Evolutionary conservation across 2,888 invertebrate genomes (phyloP), one percentile per base, ranked within the genome.

Genomic region (Molorchus minor): DNA sequence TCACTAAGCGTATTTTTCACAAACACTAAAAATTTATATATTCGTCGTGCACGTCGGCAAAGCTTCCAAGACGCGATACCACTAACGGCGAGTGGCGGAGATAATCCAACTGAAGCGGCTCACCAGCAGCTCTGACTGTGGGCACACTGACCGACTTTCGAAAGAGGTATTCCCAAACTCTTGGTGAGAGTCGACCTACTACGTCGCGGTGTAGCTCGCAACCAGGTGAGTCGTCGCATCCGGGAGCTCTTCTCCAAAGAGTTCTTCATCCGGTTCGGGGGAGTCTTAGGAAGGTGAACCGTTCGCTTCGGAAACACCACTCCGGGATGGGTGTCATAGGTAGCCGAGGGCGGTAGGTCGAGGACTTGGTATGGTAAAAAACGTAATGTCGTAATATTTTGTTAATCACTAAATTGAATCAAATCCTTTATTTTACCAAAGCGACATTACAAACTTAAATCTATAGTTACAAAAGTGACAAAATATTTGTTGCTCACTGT

Each of bases 101-200:
- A 35, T 40, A 61, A 55, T 61, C 58, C 47, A 55, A 65, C 62
- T 64, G 53, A 54, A 30, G 2, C 8, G 36, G 38, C 53, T 41
- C 59, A 46, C 47, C 36, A 44, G 33, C 47, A 46, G 41, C 63
- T 54, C 53, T 62, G 62, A 56, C 62, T 61, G 62, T 61, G 67
- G 71, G 70, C 75, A 75, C 69, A 76, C 72, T 77, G 77, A 76
- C 77, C 77, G 77, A 77, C 77, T 77, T 77, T 77, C 75, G 65
- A 69, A 68, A 68, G 68, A 71, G 72, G 71, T 65, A 71, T 74
- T 74, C 73, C 73, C 74, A 67, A 68, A 65, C 58, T 60, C 63
- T 67, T 65, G 74, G 74, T 73, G 76, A 76, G 75, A 75, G 75
- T 68, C 57, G 61, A 52, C 25, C 29, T 43, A 64, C 74, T 75